Evolutionary conservation across 2,113 vertebrate genomes (phyloP), one percentile per base, ranked within the genome.

Genomic region (Melanerpes formicivorus): DNA sequence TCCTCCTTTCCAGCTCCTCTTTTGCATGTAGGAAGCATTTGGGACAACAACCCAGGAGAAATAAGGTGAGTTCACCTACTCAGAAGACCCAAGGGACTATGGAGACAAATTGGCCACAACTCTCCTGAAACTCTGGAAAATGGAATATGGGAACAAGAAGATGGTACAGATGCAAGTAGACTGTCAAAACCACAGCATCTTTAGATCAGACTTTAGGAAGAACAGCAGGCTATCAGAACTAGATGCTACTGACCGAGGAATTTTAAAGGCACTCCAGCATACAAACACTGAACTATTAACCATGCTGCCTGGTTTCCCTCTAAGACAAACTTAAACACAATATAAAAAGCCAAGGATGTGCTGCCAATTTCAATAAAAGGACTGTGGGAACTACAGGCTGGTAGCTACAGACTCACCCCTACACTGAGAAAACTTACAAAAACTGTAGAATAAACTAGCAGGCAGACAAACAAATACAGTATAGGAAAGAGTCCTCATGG

Each of bases 101-200:
- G 5, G 11, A 52, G 27, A 46, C 27, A 54, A 71, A 67, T 1
- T 32, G 25, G 13, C 9, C 30, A 60, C 13, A 8, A 25, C 12
- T 9, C 23, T 63, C 30, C 27, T 58, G 54, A 72, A 81, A 75
- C 10, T 63, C 32, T 48, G 81, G 16, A 82, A 78, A 42, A 82
- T 8, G 14, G 13, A 37, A 40, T 42, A 16, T 67, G 32, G 12
- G 16, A 84, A 21, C 3, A 80, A 37, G 34, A 80, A 2, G 29
- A 58, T 0, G 1, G 8, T 7, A 34, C 12, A n/a, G 17, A 15
- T 25, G 26, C 54, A 75, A 29, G 23, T 14, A 0, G 5, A 42
- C 60, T 48, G 18, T 18, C 42, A 52, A 67, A 87, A 76, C 1
- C 26, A 50, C 18, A 60, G 40, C 34, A 84, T 22, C 8, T 27